phyloP scores from a whole-genome alignment of 2,797 vertebrate species.

The Pitangus sulphuratus region DNA sequence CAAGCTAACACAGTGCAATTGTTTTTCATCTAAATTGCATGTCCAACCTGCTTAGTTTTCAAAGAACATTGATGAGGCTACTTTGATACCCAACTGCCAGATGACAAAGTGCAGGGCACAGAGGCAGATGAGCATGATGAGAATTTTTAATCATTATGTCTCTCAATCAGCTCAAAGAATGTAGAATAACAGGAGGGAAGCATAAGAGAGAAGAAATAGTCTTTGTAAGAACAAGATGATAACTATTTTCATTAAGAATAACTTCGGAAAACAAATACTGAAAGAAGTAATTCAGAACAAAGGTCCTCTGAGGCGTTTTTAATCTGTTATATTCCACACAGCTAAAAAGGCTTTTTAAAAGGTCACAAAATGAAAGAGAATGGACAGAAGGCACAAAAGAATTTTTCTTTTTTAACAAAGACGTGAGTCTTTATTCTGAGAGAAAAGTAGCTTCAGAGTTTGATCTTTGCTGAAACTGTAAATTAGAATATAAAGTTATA shows the following conservation, averaged over 20 bases:
- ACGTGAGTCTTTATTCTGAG: conserved; percentile 48
- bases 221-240: conserved; percentile 39
- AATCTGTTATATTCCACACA: conserved; percentile 50
- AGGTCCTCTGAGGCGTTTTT: conserved; percentile 59
- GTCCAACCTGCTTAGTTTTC: conserved; percentile 75
- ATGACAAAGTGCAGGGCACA: conserved; percentile 61
- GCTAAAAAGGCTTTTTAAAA: conserved; percentile 54
- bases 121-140: conserved; percentile 11
- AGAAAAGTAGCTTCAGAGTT: conserved; percentile 29
- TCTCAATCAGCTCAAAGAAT: conserved; percentile 27
- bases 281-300: conserved; percentile 54
- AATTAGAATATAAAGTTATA: conserved; percentile 17
- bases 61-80: conserved; percentile 68
- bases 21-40: conserved; percentile 76
- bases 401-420: conserved; percentile 39
- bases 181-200: background rate
- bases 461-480: conserved; percentile 25
- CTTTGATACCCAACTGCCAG: conserved; percentile 68
- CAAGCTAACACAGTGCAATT: conserved; percentile 75
- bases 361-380: conserved; percentile 61
- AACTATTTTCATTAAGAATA: conserved; percentile 54
- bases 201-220: background rate
- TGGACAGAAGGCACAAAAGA: conserved; percentile 51
- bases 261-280: conserved; percentile 16
- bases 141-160: conserved; percentile 65